A percentile compares a stretch with the other conserved stretches of the same genome.
Conservation (phyloP, 2,113 vertebrate species). For the Dascyllus trimaculatus region DNA sequence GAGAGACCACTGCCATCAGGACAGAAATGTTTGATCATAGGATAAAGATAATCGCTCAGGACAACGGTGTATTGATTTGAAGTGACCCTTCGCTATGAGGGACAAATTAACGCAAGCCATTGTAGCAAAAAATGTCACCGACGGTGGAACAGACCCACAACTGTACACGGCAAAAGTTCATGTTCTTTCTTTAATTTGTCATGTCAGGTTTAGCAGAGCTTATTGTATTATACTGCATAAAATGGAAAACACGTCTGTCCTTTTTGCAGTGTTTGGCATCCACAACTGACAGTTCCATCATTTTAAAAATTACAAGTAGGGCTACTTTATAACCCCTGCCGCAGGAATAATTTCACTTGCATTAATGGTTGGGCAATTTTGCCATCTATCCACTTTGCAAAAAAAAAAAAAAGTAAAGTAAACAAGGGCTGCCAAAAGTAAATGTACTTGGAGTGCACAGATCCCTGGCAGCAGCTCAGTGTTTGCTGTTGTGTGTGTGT, state of each 20-base stretch:
- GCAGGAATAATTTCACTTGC: slow-evolving; percentile 38
- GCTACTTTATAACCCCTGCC: slow-evolving; percentile 33
- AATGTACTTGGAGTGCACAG: slow-evolving; percentile 1
- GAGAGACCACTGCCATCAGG: no score
- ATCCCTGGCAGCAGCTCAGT: not conserved
- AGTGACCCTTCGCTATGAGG: no score
- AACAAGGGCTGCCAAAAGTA: slow-evolving; percentile 17
- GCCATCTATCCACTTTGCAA: slow-evolving; percentile 21
- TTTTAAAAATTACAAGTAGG: slow-evolving; percentile 32
- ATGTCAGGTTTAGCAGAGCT: no score
- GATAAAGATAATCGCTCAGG: no score
- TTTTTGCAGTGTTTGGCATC: slow-evolving; percentile 15
- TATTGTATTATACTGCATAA: not conserved
- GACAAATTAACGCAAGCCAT: no score
- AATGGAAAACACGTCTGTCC: slow-evolving; percentile 19
- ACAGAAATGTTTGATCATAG: no score
- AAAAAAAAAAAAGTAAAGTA: no score
- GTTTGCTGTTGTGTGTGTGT: not conserved
- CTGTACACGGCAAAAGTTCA: no score
- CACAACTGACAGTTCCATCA: slow-evolving; percentile 39
- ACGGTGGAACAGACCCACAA: no score
- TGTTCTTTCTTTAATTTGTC: no score
- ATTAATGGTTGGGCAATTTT: slow-evolving; percentile 41
- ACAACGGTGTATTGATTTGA: no score
- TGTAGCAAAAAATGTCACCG: no score